A percentile compares a stretch with the other conserved stretches of the same genome.
Conservation (phyloP, 2,113 vertebrate genomes). For the Tringa solitaria region DNA sequence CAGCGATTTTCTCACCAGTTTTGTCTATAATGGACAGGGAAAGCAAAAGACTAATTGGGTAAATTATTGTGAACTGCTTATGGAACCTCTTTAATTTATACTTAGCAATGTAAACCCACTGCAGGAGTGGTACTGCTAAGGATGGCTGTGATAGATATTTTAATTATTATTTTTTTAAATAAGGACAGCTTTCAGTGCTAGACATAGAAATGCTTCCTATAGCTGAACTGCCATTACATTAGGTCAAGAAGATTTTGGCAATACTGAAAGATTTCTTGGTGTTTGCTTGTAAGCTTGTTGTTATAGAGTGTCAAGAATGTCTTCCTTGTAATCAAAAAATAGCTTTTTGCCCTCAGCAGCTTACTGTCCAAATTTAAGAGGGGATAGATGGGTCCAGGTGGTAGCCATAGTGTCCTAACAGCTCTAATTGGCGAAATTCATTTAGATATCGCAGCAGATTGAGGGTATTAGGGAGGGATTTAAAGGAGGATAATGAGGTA, state of each 20-base stretch:
- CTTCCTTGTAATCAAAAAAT: background rate
- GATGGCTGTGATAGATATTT: background rate
- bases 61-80: background rate
- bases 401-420: background rate
- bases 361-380: background rate
- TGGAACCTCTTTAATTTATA: background rate
- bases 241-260: background rate
- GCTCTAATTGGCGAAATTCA: background rate
- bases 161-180: background rate
- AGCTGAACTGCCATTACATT: background rate
- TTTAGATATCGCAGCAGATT: background rate
- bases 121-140: background rate
- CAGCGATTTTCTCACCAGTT: background rate
- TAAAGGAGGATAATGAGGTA: background rate
- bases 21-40: background rate
- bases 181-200: background rate
- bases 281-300: background rate
- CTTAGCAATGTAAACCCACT: background rate
- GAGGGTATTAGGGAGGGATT: background rate
- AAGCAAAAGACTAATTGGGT: background rate
- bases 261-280: background rate
- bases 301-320: background rate
- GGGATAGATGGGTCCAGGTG: background rate
- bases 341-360: background rate
- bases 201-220: background rate